Evolutionary conservation across 2,797 vertebrate species (phyloP).

Genomic region (Natrix natrix): DNA sequence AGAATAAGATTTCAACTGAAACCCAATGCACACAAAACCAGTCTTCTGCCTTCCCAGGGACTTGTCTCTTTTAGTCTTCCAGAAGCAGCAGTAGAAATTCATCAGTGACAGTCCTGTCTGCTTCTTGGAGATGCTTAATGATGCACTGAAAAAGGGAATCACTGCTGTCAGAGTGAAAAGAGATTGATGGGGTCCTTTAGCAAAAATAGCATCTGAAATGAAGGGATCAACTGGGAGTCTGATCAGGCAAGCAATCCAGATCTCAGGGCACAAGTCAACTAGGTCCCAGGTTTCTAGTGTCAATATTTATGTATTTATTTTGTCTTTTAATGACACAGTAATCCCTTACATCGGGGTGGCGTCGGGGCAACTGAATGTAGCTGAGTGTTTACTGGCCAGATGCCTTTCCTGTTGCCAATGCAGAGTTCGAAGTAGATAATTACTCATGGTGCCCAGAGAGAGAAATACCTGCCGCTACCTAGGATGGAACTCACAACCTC

Average conservation of each 20-base stretch:
- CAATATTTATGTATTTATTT: too few species aligned
- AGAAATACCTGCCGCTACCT: too few species aligned
- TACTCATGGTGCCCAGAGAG: too few species aligned
- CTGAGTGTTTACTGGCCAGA: too few species aligned
- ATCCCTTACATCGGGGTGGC: too few species aligned
- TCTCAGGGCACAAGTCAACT: not conserved
- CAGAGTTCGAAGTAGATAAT: too few species aligned
- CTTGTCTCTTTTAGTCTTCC: conserved; percentile 18
- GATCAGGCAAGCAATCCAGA: not conserved
- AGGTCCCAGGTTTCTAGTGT: not conserved
- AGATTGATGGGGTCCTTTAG: conserved; percentile 11
- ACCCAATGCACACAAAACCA: not conserved
- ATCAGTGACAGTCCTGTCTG: conserved; percentile 27
- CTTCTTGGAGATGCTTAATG: conserved; percentile 37
- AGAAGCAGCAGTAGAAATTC: conserved; percentile 30
- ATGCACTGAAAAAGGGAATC: conserved; percentile 28
- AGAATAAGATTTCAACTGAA: not conserved
- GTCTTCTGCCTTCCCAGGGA: conserved; percentile 16
- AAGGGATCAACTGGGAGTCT: conserved; percentile 15
- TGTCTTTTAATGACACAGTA: too few species aligned
- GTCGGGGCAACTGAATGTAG: too few species aligned
- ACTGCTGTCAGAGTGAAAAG: conserved; percentile 10
- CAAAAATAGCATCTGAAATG: conserved; percentile 25
- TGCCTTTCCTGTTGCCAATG: too few species aligned
- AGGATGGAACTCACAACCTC: too few species aligned